A percentile compares a stretch with the other conserved stretches of the same genome.
Evolutionary conservation across 1,140 invertebrate species (phyloP).

Genomic region (Brachionus angularis): DNA sequence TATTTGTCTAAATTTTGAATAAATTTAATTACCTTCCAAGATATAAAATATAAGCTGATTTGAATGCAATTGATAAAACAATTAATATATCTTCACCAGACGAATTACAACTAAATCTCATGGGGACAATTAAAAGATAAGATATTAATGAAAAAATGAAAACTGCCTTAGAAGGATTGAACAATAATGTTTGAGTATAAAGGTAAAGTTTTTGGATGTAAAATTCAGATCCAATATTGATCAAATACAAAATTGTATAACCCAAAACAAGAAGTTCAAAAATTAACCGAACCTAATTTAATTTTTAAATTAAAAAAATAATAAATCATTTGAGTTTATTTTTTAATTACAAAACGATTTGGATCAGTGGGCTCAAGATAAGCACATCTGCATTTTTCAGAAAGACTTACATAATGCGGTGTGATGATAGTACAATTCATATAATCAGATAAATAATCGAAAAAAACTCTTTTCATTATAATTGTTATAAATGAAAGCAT

Average conservation of each 20-base stretch:
- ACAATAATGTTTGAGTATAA: slow-evolving; percentile 12
- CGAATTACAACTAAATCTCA: slow-evolving; percentile 20
- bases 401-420: not conserved
- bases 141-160: slow-evolving; percentile 29
- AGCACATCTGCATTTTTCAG: slow-evolving; percentile 29
- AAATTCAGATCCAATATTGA: slow-evolving; percentile 17
- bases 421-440: slow-evolving; percentile 8
- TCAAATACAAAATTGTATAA: slow-evolving; percentile 29
- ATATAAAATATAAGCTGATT: slow-evolving; percentile 67
- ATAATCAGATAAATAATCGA: not conserved
- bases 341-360: slow-evolving; percentile 3
- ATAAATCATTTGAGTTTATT: no score
- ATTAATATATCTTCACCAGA: slow-evolving; percentile 20
- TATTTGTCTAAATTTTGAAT: no score
- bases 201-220: slow-evolving; percentile 34
- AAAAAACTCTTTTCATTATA: slow-evolving; percentile 29
- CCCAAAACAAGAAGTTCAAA: slow-evolving; percentile 7
- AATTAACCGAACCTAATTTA: not conserved
- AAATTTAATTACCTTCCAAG: slow-evolving; percentile 88
- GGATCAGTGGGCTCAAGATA: slow-evolving; percentile 24
- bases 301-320: not conserved
- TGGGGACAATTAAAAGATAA: slow-evolving; percentile 26
- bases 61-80: slow-evolving; percentile 35
- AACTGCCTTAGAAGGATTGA: slow-evolving; percentile 37
- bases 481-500: not conserved